A percentile compares a stretch with the other conserved stretches of the same genome.
These are phyloP conservation scores for Danionella cerebrum DNA, from an alignment of 2,113 vertebrate species.

Conservation along the genomic window DNA sequence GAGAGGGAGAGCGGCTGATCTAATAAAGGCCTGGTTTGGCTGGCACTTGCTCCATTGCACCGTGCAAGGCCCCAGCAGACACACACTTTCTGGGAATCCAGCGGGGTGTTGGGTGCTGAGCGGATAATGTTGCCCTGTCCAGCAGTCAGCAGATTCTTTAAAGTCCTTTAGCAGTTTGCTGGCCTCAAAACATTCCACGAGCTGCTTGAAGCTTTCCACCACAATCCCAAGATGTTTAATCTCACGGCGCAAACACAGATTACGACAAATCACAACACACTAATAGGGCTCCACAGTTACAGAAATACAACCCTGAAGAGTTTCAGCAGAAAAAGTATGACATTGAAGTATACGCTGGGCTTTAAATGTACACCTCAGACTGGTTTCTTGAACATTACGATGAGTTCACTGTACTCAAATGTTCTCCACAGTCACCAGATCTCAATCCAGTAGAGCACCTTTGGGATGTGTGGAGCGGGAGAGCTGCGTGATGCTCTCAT, in stretches of 20 bases:
- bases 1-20: conserved; percentile 8
- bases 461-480: no score
- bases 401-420: no score
- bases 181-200: not conserved
- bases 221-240: not conserved
- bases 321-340: no score
- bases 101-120: conserved; percentile 38
- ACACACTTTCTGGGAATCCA: conserved; percentile 30
- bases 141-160: conserved; percentile 68
- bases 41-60: conserved; percentile 10
- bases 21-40: conserved; percentile 28
- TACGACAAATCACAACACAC: not conserved
- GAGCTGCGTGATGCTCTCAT: no score
- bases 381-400: no score
- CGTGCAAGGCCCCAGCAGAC: not conserved
- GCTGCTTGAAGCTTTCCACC: not conserved
- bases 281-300: no score
- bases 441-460: no score
- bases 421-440: no score
- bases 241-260: not conserved
- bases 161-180: conserved; percentile 27
- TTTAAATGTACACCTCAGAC: no score
- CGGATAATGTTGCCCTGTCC: conserved; percentile 59
- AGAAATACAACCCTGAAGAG: no score
- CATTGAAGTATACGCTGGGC: no score